Base-by-base conservation (phyloP, 2,113 vertebrate genomes). In the Oreochromis niloticus region DNA sequence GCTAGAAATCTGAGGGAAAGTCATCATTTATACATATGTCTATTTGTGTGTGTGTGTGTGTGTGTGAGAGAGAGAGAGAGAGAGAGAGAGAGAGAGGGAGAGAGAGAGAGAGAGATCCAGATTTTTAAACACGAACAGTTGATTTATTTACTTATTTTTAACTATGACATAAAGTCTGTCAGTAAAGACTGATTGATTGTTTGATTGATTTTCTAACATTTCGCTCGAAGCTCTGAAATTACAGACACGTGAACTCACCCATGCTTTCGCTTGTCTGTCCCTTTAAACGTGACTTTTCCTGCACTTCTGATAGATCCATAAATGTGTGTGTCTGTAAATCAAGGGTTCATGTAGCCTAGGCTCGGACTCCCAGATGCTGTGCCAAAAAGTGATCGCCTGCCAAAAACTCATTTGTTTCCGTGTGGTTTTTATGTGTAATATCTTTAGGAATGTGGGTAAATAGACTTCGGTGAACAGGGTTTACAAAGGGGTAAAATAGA, bases 1-100 rank as follows among this genome's bases (percentile, higher is more conserved):
- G 11, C 11, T 22, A 41, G 34, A 39, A 41, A 68, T 41, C 10
- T 22, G 8, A 2, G 63, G 34, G 19, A 41, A 22, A 68, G 19
- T 68, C 4, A 8, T 66, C 10, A 36, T 1, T 39, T 39, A 66
- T 39, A 39, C 39, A 12, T 66, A 0, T 36, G 9, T 32, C 0
- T 56, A 0, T 24, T 0, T 61, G 0, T 36, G 2, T 19, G 30
- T 34, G 30, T 34, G 13, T 55, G 54, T 55, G 52, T 55, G 22
- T 3, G 54, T 11, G 52, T 22, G 52, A 32, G 32, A 6, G 32
- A 34, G 34, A 34, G 52, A 1, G 52, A 0, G 9, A 2, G 12
- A 0, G 27, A 1, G 56, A 3, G 57, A 17, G 57, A 34, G 17
- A 39, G 6, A 39, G 39, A 9, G n/a, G n/a, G n/a, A n/a, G n/a